Evolutionary conservation across 1,140 invertebrate species (phyloP).

Genomic region (Lysiphlebus fabarum): DNA sequence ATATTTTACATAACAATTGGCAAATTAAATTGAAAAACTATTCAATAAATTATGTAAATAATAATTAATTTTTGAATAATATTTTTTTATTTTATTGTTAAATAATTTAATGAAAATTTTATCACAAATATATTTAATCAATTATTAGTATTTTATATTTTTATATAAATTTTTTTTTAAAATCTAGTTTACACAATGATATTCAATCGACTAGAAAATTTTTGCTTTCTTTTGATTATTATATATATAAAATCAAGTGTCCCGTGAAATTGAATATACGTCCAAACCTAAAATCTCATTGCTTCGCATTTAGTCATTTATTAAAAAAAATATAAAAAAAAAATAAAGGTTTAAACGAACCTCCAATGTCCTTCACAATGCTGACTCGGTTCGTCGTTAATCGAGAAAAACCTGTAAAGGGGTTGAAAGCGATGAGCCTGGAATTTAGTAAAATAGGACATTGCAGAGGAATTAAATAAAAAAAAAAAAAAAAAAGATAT

Average conservation of each 20-base stretch:
- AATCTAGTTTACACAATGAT: too few relatives aligned
- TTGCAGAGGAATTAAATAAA: background rate
- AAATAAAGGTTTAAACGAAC: slow-evolving; percentile 9
- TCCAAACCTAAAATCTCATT: too few relatives aligned
- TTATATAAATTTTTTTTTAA: too few relatives aligned
- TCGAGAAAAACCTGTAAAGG: slow-evolving; percentile 6
- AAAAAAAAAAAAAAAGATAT: slow-evolving; percentile 10
- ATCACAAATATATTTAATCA: too few relatives aligned
- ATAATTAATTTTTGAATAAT: background rate
- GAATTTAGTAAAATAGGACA: slow-evolving; percentile 12
- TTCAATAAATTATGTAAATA: too few relatives aligned
- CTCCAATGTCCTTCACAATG: background rate
- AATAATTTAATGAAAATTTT: too few relatives aligned
- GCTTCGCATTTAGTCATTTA: too few relatives aligned
- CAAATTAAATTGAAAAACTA: too few relatives aligned
- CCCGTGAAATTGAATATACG: slow-evolving; percentile 4
- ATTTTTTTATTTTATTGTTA: too few relatives aligned
- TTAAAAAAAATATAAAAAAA: too few relatives aligned
- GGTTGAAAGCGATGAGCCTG: slow-evolving; percentile 18
- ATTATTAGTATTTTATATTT: too few relatives aligned
- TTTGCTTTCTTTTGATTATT: slow-evolving; percentile 5
- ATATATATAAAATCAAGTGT: slow-evolving; percentile 7
- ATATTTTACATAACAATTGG: too few relatives aligned
- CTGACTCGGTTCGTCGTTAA: slow-evolving; percentile 22
- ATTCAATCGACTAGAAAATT: slow-evolving; percentile 19